Base-by-base conservation (phyloP, 2,888 invertebrate genomes). In the Seira sanloemensis region DNA sequence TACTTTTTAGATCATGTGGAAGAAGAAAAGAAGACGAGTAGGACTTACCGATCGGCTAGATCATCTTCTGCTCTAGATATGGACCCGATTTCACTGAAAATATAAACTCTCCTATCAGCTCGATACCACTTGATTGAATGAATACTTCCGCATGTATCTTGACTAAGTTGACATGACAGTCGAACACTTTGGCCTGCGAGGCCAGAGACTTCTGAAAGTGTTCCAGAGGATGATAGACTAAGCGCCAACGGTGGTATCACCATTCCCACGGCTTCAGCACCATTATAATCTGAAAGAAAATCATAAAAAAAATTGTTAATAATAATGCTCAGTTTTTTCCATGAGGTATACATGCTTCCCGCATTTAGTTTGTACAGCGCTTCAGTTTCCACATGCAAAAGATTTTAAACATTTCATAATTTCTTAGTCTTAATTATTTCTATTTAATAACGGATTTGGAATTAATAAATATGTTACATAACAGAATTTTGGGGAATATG, bases 101-200 rank as follows among this genome's bases (percentile, higher is more conserved):
- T 95, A 91, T 95, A 95, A 80, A 96, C 95, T 79, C 96, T 91
- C 68, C 93, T 92, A 83, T 94, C 94, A 1, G 94, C 94, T 88
- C 95, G 94, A 92, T 96, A 96, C 96, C 96, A 96, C 91, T 96
- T 96, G 91, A 96, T 95, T 91, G 95, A 95, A 92, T 96, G 96
- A 90, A 96, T 93, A 87, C 94, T 94, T 0, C 95, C 95, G 90
- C 96, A 96, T 26, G 94, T 93, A n/a, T 93, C 90, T 72, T 90
- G 91, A 90, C 95, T 95, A 87, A 96, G 94, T 19, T 94, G 93
- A 90, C 96, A 96, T 1, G 94, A 94, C 58, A 96, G 92, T n/a
- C 93, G 92, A 7, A 95, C 94, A 7, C 94, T 94, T 23, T 93
- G 93, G 1, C 95, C 95, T 0, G 94, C 94, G 88, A 95, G 93